Percentiles rank a stretch among this genome's conserved stretches.
Evolutionary conservation across 2,797 vertebrate genomes (phyloP).

Genomic region (Melanogrammus aeglefinus): DNA sequence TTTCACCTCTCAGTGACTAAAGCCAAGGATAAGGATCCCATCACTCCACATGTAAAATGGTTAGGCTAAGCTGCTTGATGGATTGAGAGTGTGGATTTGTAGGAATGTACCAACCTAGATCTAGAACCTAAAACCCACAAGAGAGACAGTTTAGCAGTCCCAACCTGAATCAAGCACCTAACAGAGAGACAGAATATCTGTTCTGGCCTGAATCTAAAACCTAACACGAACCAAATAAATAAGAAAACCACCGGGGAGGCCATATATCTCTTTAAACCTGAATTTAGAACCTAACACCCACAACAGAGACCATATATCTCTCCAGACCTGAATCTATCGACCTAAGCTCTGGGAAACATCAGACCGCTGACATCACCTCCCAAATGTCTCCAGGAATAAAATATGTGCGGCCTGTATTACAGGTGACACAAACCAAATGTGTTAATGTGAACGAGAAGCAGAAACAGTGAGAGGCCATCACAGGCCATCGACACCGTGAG

Average conservation of each 20-base stretch:
- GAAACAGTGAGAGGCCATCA: too few relatives aligned
- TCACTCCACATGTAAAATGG: neutral
- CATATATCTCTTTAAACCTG: neutral
- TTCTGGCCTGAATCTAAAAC: too few relatives aligned
- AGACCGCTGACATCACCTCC: neutral
- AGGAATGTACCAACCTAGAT: too few relatives aligned
- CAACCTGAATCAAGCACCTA: too few relatives aligned
- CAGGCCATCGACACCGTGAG: too few relatives aligned
- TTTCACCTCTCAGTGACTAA: constrained; percentile 1
- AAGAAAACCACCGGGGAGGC: too few relatives aligned
- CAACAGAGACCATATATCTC: neutral
- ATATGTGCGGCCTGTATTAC: neutral
- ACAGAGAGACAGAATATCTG: too few relatives aligned
- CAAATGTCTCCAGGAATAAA: neutral
- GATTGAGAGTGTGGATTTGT: neutral
- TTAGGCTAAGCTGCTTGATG: neutral
- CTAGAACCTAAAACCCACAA: too few relatives aligned
- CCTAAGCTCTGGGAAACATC: neutral
- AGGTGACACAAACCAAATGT: neutral
- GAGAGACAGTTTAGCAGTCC: too few relatives aligned
- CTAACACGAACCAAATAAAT: too few relatives aligned
- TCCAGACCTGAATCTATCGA: neutral
- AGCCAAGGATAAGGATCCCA: neutral
- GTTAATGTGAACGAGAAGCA: too few relatives aligned
- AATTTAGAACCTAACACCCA: neutral